These are phyloP conservation scores for Pelagia noctiluca DNA, from an alignment of 30 jellyfish, hydroid and myxozoan species.

Conservation along the genomic window DNA sequence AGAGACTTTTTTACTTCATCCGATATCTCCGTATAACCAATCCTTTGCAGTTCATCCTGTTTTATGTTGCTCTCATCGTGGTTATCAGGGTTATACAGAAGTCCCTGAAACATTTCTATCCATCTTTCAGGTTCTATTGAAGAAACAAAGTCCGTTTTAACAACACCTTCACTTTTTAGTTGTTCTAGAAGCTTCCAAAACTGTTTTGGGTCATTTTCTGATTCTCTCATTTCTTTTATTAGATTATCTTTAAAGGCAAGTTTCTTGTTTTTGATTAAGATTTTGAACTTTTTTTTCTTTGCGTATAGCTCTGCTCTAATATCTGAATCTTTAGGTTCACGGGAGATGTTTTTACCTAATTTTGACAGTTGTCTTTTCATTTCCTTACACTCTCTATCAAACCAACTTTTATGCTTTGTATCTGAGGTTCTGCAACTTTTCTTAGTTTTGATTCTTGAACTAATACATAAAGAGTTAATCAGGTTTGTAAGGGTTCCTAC, in stretches of 20 bases:
- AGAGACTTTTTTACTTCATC: not conserved
- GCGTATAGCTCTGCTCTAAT: not conserved
- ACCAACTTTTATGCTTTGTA: not conserved
- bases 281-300: not conserved
- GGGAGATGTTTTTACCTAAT: slow-evolving; percentile 15
- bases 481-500: not conserved
- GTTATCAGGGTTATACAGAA: too few species aligned
- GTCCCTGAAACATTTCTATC: too few species aligned
- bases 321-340: too few species aligned
- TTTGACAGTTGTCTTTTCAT: slow-evolving; percentile 4
- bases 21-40: not conserved
- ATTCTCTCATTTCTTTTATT: too few species aligned
- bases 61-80: not conserved
- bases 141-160: too few species aligned
- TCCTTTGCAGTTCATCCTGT: slow-evolving; percentile 10
- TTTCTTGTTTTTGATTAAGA: too few species aligned
- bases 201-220: too few species aligned
- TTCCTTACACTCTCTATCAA: not conserved
- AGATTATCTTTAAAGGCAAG: too few species aligned
- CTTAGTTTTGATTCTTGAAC: too few species aligned
- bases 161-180: too few species aligned
- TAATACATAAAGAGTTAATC: not conserved
- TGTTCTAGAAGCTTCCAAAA: too few species aligned
- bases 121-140: too few species aligned
- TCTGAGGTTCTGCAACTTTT: not conserved